Percentiles rank a stretch among this genome's conserved stretches.
phyloP scores from a whole-genome alignment of 2,797 vertebrate genomes.

The Catharus ustulatus region DNA sequence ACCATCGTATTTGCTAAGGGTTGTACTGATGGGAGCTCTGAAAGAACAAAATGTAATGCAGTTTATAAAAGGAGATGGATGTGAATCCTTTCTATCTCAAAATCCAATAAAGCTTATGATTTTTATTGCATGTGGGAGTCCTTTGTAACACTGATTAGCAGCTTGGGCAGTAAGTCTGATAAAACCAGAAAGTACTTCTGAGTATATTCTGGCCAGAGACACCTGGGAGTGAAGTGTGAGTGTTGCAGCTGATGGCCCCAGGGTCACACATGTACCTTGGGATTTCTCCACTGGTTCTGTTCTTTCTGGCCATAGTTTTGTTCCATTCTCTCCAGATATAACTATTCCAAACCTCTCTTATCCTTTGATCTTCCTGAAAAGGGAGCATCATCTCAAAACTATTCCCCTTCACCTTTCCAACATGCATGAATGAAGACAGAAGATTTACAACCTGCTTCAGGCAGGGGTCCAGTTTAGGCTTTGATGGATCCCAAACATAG shows the following conservation, averaged over 20 bases:
- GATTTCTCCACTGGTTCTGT: neutral
- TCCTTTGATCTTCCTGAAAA: neutral
- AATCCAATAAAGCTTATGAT: slow-evolving; percentile 63
- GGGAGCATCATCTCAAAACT: neutral
- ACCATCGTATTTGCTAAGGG: neutral
- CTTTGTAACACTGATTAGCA: slow-evolving; percentile 36
- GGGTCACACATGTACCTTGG: neutral
- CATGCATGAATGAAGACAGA: neutral
- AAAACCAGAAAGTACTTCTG: neutral
- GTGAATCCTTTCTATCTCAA: slow-evolving; percentile 8
- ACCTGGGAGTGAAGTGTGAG: neutral
- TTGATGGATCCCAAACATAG: neutral
- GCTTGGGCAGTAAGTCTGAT: slow-evolving; percentile 16
- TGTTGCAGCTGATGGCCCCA: neutral
- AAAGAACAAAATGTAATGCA: neutral
- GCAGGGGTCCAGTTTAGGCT: neutral
- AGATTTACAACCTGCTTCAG: neutral
- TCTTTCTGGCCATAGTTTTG: neutral
- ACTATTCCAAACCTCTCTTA: neutral
- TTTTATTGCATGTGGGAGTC: slow-evolving; percentile 60
- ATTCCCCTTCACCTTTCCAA: neutral
- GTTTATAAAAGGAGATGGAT: slow-evolving; percentile 39
- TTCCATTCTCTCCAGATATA: neutral
- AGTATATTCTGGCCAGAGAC: neutral
- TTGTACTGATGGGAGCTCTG: neutral